Conservation (phyloP, 2,113 vertebrate genomes). For the Conger conger region DNA sequence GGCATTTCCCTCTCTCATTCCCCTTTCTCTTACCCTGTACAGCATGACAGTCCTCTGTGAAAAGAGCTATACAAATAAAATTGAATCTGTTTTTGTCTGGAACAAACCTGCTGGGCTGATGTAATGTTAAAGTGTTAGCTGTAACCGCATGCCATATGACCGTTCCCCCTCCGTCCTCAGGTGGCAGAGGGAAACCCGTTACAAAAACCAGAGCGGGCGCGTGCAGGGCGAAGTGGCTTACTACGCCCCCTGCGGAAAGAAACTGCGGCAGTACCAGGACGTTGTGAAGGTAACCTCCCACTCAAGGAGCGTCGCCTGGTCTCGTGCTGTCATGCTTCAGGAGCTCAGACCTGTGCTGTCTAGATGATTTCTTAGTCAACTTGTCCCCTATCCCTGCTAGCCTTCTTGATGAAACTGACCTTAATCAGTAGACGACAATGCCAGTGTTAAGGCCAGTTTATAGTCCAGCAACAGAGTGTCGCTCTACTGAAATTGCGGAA, state of each 20-base stretch:
- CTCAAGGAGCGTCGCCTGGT: background rate
- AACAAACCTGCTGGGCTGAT: background rate
- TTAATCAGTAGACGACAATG: background rate
- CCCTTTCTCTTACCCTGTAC: no score
- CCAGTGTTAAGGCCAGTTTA: background rate
- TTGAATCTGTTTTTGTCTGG: no score
- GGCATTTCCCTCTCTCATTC: no score
- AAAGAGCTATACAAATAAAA: no score
- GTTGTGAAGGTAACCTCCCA: conserved; percentile 82
- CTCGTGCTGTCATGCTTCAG: background rate
- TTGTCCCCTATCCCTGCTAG: background rate
- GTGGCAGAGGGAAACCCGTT: conserved; percentile 92
- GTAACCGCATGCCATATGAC: background rate
- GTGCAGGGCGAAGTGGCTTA: conserved; percentile 90
- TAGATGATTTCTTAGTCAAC: background rate
- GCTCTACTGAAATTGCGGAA: no score
- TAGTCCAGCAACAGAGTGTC: no score
- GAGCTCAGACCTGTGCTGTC: background rate
- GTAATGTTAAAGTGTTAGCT: background rate
- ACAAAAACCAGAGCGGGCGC: conserved; percentile 81
- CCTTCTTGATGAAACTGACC: background rate
- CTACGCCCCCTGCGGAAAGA: conserved; percentile 94
- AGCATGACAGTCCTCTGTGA: no score
- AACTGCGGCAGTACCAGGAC: conserved; percentile 90
- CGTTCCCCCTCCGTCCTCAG: conserved; percentile 52